phyloP scores from a whole-genome alignment of 2,797 vertebrate species.

The Halcyon smyrnensis region DNA sequence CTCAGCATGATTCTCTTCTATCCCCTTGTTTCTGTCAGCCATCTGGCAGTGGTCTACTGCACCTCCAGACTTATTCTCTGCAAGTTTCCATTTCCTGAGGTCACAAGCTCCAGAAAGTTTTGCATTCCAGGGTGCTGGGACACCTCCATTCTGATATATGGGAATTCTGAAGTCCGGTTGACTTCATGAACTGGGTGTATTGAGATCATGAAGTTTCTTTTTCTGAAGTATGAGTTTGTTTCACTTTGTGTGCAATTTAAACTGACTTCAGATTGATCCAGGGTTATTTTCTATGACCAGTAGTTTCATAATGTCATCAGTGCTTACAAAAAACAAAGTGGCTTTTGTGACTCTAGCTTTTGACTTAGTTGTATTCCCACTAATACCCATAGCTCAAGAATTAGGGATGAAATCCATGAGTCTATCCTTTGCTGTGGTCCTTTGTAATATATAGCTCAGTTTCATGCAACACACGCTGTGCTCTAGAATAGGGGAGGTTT shows the following conservation, averaged over 20 bases:
- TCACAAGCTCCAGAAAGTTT: neutral
- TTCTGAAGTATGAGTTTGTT: neutral
- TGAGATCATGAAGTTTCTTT: neutral
- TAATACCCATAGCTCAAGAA: neutral
- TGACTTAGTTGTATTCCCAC: neutral
- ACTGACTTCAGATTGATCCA: neutral
- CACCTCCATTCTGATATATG: neutral
- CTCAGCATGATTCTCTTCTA: constrained; percentile 35
- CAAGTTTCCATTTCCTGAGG: constrained; percentile 47
- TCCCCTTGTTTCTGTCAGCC: neutral
- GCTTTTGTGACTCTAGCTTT: constrained; percentile 15
- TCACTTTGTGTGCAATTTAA: constrained; percentile 16
- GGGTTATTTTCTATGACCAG: neutral
- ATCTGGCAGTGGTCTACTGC: constrained; percentile 24
- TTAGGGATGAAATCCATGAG: neutral
- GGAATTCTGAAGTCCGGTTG: neutral
- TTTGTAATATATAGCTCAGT: constrained; percentile 8
- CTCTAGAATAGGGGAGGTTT: neutral
- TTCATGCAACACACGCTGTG: neutral
- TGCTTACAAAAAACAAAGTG: neutral
- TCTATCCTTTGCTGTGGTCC: neutral
- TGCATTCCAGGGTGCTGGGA: neutral
- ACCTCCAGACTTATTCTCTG: constrained; percentile 4
- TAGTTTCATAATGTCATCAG: neutral
- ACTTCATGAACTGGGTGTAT: neutral